phyloP scores from a whole-genome alignment of 2,113 vertebrate genomes.

The Heloderma charlesbogerti region DNA sequence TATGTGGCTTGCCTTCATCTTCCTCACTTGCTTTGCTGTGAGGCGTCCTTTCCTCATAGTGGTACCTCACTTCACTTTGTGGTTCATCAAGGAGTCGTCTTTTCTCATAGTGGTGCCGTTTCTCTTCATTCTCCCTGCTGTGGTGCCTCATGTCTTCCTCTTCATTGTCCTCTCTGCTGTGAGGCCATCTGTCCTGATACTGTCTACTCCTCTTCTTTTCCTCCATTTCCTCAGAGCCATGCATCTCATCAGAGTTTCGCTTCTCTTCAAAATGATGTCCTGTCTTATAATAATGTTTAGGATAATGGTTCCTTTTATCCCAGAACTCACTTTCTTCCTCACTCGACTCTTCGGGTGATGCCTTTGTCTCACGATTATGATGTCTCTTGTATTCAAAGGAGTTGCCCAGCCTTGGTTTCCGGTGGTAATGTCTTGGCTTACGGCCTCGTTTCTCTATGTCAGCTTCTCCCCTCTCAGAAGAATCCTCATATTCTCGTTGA shows the following conservation, averaged over 20 bases:
- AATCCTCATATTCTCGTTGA: constrained; percentile 62
- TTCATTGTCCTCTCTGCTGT: constrained; percentile 62
- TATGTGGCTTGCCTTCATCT: constrained; percentile 18
- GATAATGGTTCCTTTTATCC: constrained; percentile 55
- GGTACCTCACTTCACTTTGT: constrained; percentile 28
- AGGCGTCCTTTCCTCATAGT: neutral
- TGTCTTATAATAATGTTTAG: constrained; percentile 41
- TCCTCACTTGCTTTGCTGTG: constrained; percentile 33
- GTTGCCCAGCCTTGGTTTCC: constrained; percentile 55
- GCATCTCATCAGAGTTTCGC: constrained; percentile 31
- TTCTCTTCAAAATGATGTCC: constrained; percentile 62
- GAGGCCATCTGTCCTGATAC: constrained; percentile 47
- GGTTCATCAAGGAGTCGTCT: constrained; percentile 17
- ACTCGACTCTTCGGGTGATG: constrained; percentile 8
- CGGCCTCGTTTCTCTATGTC: constrained; percentile 62
- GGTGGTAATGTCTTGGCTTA: constrained; percentile 47
- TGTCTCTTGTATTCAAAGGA: constrained; percentile 60
- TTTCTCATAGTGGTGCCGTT: constrained; percentile 17
- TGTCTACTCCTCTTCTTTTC: constrained; percentile 65
- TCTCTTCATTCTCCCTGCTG: constrained; percentile 50
- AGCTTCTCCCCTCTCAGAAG: constrained; percentile 69
- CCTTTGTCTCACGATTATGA: constrained; percentile 22
- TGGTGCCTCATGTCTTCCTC: constrained; percentile 51
- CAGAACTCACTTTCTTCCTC: constrained; percentile 32
- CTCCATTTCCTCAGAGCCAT: constrained; percentile 37